Percentiles rank a stretch among this genome's conserved stretches.
These are phyloP conservation scores for Castor canadensis DNA, from an alignment of 2,113 vertebrate genomes.

Conservation along the genomic window DNA sequence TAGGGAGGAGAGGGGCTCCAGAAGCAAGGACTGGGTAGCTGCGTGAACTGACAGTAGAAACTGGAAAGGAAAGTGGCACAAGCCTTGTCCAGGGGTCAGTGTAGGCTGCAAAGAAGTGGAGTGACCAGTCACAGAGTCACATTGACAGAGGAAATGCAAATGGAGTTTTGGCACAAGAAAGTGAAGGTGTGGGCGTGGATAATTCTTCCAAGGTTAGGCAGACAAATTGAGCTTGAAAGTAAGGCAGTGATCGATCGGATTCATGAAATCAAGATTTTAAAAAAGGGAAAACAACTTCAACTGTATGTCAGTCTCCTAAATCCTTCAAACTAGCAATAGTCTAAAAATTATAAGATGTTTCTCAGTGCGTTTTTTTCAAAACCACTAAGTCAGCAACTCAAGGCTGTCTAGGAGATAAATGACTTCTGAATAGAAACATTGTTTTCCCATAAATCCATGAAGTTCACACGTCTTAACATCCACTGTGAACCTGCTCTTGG, in stretches of 20 bases:
- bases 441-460: background rate
- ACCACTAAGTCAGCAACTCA: background rate
- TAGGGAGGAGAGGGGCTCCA: background rate
- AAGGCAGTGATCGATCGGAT: background rate
- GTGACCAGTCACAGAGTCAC: background rate
- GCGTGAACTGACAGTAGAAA: background rate
- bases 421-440: background rate
- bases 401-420: background rate
- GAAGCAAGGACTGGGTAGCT: too few species aligned
- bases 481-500: background rate
- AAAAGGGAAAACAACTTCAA: background rate
- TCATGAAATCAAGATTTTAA: conserved; percentile 26
- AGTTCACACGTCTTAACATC: conserved; percentile 1
- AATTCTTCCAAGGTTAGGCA: background rate
- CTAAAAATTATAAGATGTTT: background rate
- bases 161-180: background rate
- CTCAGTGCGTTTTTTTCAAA: background rate
- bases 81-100: background rate
- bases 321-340: background rate
- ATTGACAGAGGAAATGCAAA: conserved; percentile 41
- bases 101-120: background rate
- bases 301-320: background rate
- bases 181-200: background rate
- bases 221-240: conserved; percentile 51
- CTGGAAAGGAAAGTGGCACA: background rate